These are phyloP conservation scores for Jaculus jaculus DNA, from an alignment of 2,113 vertebrate species.

Conservation along the genomic window DNA sequence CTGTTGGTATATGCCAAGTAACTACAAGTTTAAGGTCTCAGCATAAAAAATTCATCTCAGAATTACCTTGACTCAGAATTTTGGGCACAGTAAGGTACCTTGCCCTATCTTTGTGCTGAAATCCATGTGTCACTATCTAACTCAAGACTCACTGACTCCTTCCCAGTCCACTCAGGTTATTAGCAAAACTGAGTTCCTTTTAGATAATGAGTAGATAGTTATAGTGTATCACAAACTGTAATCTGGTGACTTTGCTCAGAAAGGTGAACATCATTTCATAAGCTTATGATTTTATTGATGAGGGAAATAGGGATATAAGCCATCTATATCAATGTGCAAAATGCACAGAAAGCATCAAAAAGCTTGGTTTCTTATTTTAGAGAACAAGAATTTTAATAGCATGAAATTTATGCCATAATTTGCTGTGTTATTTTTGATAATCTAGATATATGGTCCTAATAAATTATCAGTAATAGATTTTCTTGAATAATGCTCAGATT, in stretches of 20 bases:
- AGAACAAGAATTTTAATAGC: background rate
- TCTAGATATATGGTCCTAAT: background rate
- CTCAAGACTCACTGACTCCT: background rate
- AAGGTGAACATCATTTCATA: background rate
- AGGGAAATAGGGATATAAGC: background rate
- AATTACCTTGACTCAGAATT: background rate
- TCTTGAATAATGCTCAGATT: background rate
- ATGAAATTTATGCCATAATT: background rate
- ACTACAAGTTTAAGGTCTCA: background rate
- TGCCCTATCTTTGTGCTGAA: background rate
- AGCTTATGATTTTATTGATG: background rate
- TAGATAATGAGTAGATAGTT: background rate
- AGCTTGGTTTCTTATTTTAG: background rate
- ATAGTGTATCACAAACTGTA: background rate
- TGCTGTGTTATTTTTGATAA: background rate
- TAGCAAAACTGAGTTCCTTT: background rate
- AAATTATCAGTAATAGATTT: background rate
- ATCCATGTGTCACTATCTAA: background rate
- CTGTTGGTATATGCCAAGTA: background rate
- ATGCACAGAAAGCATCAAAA: background rate
- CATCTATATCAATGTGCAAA: background rate
- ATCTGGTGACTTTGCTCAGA: background rate
- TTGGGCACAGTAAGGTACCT: fast-evolving
- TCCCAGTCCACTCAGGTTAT: background rate
- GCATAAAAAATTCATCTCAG: background rate